Evolutionary conservation across 1,140 invertebrate genomes (phyloP).

Genomic region (Pseudoatta argentina): DNA sequence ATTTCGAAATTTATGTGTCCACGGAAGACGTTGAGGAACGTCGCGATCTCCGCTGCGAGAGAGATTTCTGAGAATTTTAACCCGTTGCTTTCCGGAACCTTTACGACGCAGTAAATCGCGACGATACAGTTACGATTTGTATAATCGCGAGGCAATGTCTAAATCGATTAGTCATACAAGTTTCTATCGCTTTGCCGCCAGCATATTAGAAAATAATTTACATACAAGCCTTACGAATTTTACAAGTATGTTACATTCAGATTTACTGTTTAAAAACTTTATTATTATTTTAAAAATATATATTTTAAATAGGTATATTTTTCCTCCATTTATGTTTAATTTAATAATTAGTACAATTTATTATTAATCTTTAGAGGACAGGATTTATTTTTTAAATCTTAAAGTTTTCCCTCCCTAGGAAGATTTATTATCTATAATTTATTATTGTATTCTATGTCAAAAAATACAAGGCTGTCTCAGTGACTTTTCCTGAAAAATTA

Average conservation of each 20-base stretch:
- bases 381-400: no score
- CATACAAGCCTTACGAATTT: neutral
- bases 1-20: slow-evolving; percentile 50
- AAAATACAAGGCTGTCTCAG: no score
- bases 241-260: neutral
- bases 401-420: no score
- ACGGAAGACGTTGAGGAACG: slow-evolving; percentile 8
- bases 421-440: no score
- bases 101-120: slow-evolving; percentile 48
- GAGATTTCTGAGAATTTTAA: slow-evolving; percentile 29
- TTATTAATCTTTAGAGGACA: no score
- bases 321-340: neutral
- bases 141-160: slow-evolving; percentile 10
- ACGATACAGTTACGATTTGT: slow-evolving; percentile 41
- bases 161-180: neutral
- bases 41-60: slow-evolving; percentile 9
- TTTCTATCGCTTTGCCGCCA: neutral
- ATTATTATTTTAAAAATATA: neutral
- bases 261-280: neutral
- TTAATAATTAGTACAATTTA: neutral
- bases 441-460: no score
- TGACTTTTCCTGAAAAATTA: no score
- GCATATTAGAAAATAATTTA: neutral
- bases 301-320: neutral
- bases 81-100: slow-evolving; percentile 20